phyloP scores from a whole-genome alignment of 2,888 invertebrate species.

The Phaonia tiefii region DNA sequence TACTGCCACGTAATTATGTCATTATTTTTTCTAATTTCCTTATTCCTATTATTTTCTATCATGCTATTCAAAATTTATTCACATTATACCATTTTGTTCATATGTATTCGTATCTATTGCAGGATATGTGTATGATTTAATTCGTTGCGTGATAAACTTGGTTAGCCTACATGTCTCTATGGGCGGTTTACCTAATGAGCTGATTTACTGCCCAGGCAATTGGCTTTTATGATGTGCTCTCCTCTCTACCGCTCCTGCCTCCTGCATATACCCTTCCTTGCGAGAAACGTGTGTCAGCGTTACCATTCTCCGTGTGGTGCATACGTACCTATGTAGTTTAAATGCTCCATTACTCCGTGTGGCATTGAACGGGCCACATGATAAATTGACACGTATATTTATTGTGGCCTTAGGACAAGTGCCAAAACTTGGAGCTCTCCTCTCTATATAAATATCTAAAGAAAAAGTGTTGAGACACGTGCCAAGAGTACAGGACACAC shows the following conservation, averaged over 20 bases:
- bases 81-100: neutral
- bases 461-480: slow-evolving; percentile 62
- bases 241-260: too few relatives aligned
- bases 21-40: too few relatives aligned
- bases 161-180: slow-evolving; percentile 41
- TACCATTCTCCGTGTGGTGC: slow-evolving; percentile 35
- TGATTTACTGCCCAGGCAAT: slow-evolving; percentile 76
- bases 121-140: slow-evolving; percentile 29
- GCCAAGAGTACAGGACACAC: slow-evolving; percentile 27
- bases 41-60: slow-evolving; percentile 11
- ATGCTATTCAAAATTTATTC: slow-evolving; percentile 66
- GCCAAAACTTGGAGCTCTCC: slow-evolving; percentile 61
- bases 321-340: slow-evolving; percentile 13
- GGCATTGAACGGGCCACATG: slow-evolving; percentile 67
- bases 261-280: too few relatives aligned
- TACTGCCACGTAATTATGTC: too few relatives aligned
- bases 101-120: neutral
- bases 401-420: slow-evolving; percentile 76
- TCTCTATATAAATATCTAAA: slow-evolving; percentile 13
- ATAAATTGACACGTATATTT: slow-evolving; percentile 77
- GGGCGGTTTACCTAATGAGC: slow-evolving; percentile 74
- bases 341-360: slow-evolving; percentile 30
- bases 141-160: neutral
- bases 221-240: slow-evolving; percentile 57
- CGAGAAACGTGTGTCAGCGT: slow-evolving; percentile 26